phyloP scores from a whole-genome alignment of 2,797 vertebrate species.

The Tadarida brasiliensis region DNA sequence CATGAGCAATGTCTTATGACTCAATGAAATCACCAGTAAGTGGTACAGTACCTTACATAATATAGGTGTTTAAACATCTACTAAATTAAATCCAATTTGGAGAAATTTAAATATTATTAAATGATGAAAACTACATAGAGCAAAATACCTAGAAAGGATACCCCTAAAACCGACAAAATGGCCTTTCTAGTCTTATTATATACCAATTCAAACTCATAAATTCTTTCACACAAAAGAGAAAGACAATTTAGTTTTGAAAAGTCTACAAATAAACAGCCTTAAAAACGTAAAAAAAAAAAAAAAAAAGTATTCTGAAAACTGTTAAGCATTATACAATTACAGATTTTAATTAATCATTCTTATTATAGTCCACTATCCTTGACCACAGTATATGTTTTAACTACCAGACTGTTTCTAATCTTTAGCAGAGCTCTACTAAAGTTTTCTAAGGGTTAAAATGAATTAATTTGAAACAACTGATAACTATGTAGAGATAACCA shows the following conservation, averaged over 20 bases:
- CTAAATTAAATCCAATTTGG: not conserved
- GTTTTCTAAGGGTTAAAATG: constrained; percentile 31
- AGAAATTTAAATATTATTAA: not conserved
- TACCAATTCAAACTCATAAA: constrained; percentile 37
- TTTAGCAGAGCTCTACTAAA: constrained; percentile 16
- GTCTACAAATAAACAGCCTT: not conserved
- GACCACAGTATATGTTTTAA: not conserved
- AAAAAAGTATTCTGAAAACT: constrained; percentile 21
- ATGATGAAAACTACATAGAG: not conserved
- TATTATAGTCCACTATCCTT: not conserved
- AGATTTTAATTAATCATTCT: constrained; percentile 22
- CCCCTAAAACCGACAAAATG: constrained; percentile 23
- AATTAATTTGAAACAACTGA: constrained; percentile 47
- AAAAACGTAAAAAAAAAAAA: not conserved
- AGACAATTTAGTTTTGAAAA: not conserved
- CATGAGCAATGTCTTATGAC: not conserved
- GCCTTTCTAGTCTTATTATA: not conserved
- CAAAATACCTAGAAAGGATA: not conserved
- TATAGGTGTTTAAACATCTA: not conserved
- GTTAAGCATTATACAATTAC: not conserved
- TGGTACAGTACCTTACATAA: not conserved
- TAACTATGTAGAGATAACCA: constrained; percentile 16
- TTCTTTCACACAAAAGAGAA: constrained; percentile 18
- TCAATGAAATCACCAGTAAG: not conserved
- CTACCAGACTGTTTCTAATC: not conserved